phyloP scores from a whole-genome alignment of 2,797 vertebrate species.

The Myotis myotis region DNA sequence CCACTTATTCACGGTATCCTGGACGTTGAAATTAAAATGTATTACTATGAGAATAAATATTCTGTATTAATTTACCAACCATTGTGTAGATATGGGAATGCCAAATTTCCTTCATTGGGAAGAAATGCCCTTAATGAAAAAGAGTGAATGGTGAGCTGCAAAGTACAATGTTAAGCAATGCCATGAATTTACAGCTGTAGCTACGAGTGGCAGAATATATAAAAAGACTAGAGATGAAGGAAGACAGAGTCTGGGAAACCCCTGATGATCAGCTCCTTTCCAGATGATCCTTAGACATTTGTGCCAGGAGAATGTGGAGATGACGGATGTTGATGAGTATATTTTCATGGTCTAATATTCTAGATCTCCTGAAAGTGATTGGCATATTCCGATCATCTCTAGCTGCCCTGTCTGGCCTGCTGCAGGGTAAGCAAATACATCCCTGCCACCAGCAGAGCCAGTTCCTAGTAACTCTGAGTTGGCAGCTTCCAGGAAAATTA shows the following conservation, averaged over 20 bases:
- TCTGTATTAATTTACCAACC: background rate
- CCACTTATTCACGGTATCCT: background rate
- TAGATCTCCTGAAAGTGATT: background rate
- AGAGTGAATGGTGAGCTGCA: background rate
- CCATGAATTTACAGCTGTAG: background rate
- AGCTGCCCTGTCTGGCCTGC: background rate
- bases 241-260: background rate
- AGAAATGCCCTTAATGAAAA: background rate
- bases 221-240: background rate
- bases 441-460: background rate
- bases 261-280: background rate
- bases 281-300: background rate
- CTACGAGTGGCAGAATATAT: accelerated
- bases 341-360: background rate
- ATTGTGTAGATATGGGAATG: background rate
- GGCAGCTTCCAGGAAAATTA: background rate
- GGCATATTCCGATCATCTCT: background rate
- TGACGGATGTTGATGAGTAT: background rate
- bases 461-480: background rate
- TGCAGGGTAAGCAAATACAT: background rate
- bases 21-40: background rate
- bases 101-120: background rate
- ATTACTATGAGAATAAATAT: constrained; percentile 2
- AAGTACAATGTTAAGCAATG: background rate
- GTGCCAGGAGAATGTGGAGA: background rate